phyloP scores from a whole-genome alignment of 2,113 vertebrate genomes.

The Sphyrna mokarran region DNA sequence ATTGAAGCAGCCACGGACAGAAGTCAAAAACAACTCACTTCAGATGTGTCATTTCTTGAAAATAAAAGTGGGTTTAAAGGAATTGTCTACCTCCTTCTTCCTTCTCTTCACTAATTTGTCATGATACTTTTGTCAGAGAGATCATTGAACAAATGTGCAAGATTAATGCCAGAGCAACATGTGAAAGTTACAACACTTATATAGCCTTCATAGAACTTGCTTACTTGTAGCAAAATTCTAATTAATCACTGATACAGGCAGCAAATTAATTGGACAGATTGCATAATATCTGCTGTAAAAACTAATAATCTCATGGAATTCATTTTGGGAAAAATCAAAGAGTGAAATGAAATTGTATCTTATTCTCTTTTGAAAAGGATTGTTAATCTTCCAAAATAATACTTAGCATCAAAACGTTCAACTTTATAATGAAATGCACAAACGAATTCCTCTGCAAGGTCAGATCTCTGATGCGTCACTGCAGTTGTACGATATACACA shows the following conservation, averaged over 20 bases:
- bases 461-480: background rate
- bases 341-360: background rate
- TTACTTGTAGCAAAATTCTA: background rate
- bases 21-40: conserved; percentile 25
- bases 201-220: background rate
- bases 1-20: background rate
- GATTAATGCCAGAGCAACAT: background rate
- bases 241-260: background rate
- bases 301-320: background rate
- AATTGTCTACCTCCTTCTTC: no score
- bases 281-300: background rate
- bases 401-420: background rate
- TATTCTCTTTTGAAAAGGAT: no score
- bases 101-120: background rate
- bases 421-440: background rate
- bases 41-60: background rate
- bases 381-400: background rate
- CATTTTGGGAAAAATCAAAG: background rate
- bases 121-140: background rate
- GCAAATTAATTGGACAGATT: background rate
- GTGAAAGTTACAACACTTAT: background rate
- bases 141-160: background rate
- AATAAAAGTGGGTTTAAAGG: background rate
- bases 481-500: background rate
- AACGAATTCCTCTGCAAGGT: background rate